Conservation (phyloP, 2,797 vertebrate genomes). For the Bucorvus abyssinicus region DNA sequence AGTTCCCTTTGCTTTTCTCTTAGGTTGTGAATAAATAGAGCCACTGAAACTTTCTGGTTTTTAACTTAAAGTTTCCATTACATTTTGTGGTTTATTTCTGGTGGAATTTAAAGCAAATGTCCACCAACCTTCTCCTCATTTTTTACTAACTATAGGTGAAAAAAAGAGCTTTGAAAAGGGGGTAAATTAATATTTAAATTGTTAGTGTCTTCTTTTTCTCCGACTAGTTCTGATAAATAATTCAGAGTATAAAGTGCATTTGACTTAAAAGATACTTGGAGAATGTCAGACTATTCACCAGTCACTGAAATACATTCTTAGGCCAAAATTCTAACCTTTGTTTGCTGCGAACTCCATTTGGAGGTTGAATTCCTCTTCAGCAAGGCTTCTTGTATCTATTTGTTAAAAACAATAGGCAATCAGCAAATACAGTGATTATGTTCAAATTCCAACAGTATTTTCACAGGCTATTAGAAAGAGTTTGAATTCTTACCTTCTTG, state of each 20-base stretch:
- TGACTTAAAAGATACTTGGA: not conserved
- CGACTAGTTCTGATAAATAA: not conserved
- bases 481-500: conserved; percentile 76
- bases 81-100: not conserved
- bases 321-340: conserved; percentile 76
- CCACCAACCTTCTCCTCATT: not conserved
- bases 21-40: not conserved
- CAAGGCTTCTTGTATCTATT: conserved; percentile 83
- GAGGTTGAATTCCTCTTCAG: conserved; percentile 67
- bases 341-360: conserved; percentile 76
- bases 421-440: not conserved
- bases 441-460: not conserved
- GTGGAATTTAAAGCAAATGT: not conserved
- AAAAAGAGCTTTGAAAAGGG: not conserved
- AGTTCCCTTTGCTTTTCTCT: not conserved
- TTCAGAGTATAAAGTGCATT: not conserved
- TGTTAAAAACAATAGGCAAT: not conserved
- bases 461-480: not conserved
- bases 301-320: not conserved
- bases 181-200: not conserved
- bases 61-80: not conserved
- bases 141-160: not conserved
- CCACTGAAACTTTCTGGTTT: not conserved
- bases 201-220: not conserved
- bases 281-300: not conserved